Evolutionary conservation across 1,140 invertebrate genomes (phyloP).

Genomic region (Reticulitermes speratus): DNA sequence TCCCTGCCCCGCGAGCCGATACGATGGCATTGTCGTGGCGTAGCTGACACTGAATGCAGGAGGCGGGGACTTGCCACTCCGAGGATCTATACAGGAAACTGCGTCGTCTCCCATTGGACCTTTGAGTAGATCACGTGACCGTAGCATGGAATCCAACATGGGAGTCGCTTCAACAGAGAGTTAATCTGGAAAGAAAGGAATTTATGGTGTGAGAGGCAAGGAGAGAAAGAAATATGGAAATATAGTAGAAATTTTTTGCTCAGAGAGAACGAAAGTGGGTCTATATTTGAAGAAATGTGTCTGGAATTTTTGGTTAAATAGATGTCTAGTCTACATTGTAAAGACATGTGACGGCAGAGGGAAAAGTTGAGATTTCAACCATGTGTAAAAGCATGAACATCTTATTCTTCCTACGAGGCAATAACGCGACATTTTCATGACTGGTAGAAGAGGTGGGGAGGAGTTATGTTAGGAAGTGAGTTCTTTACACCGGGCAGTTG

Average conservation of each 20-base stretch:
- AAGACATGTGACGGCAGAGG: background rate
- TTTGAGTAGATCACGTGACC: background rate
- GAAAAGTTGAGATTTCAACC: conserved; percentile 11
- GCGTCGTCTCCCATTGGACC: background rate
- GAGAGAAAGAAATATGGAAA: background rate
- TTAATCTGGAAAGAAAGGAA: background rate
- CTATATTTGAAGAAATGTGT: background rate
- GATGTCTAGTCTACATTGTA: background rate
- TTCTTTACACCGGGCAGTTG: background rate
- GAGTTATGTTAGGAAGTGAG: background rate
- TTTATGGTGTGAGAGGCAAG: background rate
- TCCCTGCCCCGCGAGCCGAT: background rate
- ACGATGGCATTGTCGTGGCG: background rate
- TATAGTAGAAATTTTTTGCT: background rate
- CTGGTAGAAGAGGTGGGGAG: background rate
- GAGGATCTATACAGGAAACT: background rate
- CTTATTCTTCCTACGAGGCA: background rate
- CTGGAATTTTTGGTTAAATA: conserved; percentile 7
- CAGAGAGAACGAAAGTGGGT: background rate
- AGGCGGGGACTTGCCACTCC: background rate
- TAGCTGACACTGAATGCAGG: background rate
- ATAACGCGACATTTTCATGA: background rate
- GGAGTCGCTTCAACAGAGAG: background rate
- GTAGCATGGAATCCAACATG: background rate
- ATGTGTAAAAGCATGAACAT: background rate